phyloP scores from a whole-genome alignment of 2,797 vertebrate species.

The Graptemys geographica region DNA sequence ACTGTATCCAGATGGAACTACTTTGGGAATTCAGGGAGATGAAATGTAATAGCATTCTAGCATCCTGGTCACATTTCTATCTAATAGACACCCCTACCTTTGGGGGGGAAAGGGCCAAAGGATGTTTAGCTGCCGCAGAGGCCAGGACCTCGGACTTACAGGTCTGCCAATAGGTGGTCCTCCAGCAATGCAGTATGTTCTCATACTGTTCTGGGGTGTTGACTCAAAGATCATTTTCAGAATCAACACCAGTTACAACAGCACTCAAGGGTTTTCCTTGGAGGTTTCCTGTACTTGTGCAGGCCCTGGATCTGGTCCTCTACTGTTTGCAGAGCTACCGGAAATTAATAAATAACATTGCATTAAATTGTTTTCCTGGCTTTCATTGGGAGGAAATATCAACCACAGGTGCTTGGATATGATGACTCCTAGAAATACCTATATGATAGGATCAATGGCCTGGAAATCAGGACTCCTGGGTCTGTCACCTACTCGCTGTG shows the following conservation, averaged over 20 bases:
- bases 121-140: background rate
- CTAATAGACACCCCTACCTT: background rate
- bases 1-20: background rate
- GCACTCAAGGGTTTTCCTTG: background rate
- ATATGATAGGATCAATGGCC: background rate
- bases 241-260: background rate
- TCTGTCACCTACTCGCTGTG: background rate
- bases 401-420: background rate
- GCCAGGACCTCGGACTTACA: background rate
- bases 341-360: background rate
- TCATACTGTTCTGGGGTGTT: fast-evolving
- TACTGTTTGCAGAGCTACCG: background rate
- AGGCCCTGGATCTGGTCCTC: background rate
- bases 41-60: background rate
- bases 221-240: background rate
- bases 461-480: background rate
- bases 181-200: fast-evolving
- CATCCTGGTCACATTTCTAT: background rate
- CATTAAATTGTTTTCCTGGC: background rate
- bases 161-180: background rate
- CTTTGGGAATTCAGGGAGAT: background rate
- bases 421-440: background rate
- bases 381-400: background rate
- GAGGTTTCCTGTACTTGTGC: background rate
- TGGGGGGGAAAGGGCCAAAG: background rate